Conservation (phyloP, 2,113 vertebrate species). For the Hyaena hyaena region DNA sequence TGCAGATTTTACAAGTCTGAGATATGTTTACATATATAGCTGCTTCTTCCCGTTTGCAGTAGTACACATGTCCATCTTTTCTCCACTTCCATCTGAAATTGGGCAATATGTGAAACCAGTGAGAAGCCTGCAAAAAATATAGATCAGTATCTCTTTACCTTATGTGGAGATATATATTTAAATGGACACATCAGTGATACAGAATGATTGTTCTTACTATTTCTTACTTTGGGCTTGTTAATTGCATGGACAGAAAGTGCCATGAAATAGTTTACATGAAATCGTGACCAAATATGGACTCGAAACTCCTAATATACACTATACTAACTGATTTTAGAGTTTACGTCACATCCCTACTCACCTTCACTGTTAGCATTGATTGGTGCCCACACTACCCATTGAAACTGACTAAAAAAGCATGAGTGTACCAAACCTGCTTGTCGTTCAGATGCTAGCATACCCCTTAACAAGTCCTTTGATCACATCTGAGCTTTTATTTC, state of each 20-base stretch:
- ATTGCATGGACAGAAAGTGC: constrained; percentile 87
- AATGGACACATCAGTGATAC: constrained; percentile 55
- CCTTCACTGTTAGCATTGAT: constrained; percentile 81
- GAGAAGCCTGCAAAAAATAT: constrained; percentile 76
- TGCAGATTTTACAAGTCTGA: constrained; percentile 86
- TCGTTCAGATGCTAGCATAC: constrained; percentile 84
- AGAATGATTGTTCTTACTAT: constrained; percentile 77
- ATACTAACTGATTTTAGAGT: constrained; percentile 83
- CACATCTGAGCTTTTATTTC: constrained; percentile 82
- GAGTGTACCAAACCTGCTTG: constrained; percentile 88
- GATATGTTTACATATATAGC: constrained; percentile 90
- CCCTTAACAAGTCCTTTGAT: constrained; percentile 76
- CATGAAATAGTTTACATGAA: constrained; percentile 90
- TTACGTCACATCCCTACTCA: constrained; percentile 80
- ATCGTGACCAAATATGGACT: constrained; percentile 89
- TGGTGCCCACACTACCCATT: constrained; percentile 80
- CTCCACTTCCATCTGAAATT: constrained; percentile 82
- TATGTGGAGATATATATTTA: constrained; percentile 63
- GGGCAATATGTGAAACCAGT: constrained; percentile 75
- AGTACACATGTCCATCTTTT: constrained; percentile 76
- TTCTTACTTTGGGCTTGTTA: constrained; percentile 83
- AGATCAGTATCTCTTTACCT: constrained; percentile 71
- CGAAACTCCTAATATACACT: constrained; percentile 82
- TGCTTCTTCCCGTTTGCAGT: constrained; percentile 89
- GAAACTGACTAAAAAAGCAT: constrained; percentile 92